These are phyloP conservation scores for Venturia canescens DNA, from an alignment of 1,140 invertebrate species.

Conservation along the genomic window DNA sequence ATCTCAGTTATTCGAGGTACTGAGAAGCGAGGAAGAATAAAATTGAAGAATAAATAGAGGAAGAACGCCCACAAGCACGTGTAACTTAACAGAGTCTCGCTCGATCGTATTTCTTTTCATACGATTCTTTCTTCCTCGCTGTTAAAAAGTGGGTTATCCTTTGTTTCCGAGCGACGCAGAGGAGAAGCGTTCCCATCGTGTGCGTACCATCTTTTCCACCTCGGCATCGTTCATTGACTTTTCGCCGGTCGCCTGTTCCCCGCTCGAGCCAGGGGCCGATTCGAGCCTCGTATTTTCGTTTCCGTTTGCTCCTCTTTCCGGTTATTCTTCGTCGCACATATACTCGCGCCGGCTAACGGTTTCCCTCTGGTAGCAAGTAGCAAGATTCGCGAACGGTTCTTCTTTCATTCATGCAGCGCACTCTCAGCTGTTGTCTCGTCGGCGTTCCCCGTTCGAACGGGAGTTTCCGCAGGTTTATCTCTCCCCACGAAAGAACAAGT, in stretches of 20 bases:
- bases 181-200: slow-evolving; percentile 1
- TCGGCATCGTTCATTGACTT: slow-evolving; percentile 24
- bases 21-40: neutral
- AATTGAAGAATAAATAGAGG: neutral
- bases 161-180: neutral
- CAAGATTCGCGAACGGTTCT: neutral
- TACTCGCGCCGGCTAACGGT: slow-evolving; percentile 3
- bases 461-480: neutral
- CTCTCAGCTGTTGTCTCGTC: neutral
- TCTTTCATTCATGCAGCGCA: neutral
- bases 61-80: slow-evolving; percentile 21
- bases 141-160: slow-evolving; percentile 20
- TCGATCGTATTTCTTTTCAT: neutral
- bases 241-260: neutral
- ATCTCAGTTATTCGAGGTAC: neutral
- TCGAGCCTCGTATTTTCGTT: neutral
- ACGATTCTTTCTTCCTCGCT: neutral
- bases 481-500: neutral
- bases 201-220: slow-evolving; percentile 18
- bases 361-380: neutral
- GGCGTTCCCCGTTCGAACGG: neutral
- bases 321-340: neutral
- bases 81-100: neutral
- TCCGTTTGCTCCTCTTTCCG: neutral
- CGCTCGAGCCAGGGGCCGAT: neutral